Percentiles rank a stretch among this genome's conserved stretches.
phyloP scores from a whole-genome alignment of 2,888 invertebrate genomes.

The Xylota segnis region DNA sequence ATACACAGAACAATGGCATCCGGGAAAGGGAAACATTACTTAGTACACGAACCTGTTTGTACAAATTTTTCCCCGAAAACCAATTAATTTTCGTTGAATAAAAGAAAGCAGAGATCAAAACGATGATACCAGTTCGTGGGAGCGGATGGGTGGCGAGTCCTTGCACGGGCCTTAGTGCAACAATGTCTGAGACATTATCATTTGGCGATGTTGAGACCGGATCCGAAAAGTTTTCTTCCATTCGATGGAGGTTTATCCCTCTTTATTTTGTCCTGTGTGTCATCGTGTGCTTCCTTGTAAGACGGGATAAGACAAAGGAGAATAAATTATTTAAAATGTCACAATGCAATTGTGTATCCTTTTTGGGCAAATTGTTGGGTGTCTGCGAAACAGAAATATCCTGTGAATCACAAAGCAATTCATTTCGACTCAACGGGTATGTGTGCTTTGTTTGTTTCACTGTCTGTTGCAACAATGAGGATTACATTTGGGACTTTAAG shows the following conservation, averaged over 20 bases:
- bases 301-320: constrained; percentile 47
- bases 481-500: neutral
- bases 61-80: constrained; percentile 48
- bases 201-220: constrained; percentile 18
- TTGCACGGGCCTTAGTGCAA: neutral
- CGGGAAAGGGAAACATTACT: constrained; percentile 48
- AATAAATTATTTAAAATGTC: constrained; percentile 57
- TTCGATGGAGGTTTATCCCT: constrained; percentile 36
- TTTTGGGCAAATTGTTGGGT: neutral
- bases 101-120: constrained; percentile 67
- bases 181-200: constrained; percentile 60
- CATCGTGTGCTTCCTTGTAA: constrained; percentile 4
- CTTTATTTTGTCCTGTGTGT: constrained; percentile 24
- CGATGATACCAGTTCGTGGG: constrained; percentile 31
- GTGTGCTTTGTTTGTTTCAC: neutral
- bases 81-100: constrained; percentile 72
- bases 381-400: constrained; percentile 18
- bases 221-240: constrained; percentile 28
- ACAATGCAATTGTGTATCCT: constrained; percentile 54
- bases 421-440: neutral
- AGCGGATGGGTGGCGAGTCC: neutral
- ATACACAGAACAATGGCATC: constrained; percentile 51
- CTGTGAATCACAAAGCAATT: constrained; percentile 6
- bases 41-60: constrained; percentile 44
- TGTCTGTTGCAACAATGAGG: neutral